These are phyloP conservation scores for Pteria penguin DNA, from an alignment of 2,888 invertebrate species.

Conservation along the genomic window DNA sequence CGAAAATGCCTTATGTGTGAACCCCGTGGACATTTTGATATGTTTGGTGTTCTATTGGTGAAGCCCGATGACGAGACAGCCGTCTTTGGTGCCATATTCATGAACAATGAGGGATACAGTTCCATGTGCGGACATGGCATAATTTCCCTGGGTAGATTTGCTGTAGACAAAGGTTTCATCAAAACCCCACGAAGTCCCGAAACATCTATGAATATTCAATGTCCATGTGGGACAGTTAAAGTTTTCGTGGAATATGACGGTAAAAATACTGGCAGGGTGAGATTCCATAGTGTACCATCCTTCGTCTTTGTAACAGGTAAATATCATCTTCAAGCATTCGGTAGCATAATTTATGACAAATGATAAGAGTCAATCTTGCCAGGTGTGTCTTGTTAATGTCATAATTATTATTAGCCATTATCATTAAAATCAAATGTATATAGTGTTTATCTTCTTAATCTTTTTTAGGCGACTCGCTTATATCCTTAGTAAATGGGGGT, in stretches of 20 bases:
- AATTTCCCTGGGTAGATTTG: slow-evolving; percentile 77
- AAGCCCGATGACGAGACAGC: slow-evolving; percentile 69
- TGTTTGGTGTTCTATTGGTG: slow-evolving; percentile 78
- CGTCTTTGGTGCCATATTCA: slow-evolving; percentile 76
- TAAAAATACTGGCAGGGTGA: slow-evolving; percentile 63
- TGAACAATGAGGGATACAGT: slow-evolving; percentile 79
- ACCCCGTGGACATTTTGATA: slow-evolving; percentile 79
- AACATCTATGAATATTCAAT: slow-evolving; percentile 75
- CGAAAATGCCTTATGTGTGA: slow-evolving; percentile 77
- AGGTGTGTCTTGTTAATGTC: too few species aligned
- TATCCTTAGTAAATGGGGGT: too few species aligned
- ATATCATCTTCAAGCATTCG: too few species aligned
- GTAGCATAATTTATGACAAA: too few species aligned
- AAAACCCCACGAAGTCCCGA: slow-evolving; percentile 63
- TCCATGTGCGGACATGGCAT: slow-evolving; percentile 80
- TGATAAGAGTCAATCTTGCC: too few species aligned
- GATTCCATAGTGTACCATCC: slow-evolving; percentile 79
- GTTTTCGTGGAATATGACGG: slow-evolving; percentile 66
- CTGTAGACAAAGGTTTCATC: slow-evolving; percentile 68
- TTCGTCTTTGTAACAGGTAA: slow-evolving; percentile 74
- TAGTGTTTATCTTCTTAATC: too few species aligned
- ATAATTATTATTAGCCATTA: too few species aligned
- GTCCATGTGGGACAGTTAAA: slow-evolving; percentile 79
- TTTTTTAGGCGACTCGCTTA: too few species aligned
- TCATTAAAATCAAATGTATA: too few species aligned